Evolutionary conservation across 2,113 vertebrate genomes (phyloP).

Genomic region (Noctilio leporinus): DNA sequence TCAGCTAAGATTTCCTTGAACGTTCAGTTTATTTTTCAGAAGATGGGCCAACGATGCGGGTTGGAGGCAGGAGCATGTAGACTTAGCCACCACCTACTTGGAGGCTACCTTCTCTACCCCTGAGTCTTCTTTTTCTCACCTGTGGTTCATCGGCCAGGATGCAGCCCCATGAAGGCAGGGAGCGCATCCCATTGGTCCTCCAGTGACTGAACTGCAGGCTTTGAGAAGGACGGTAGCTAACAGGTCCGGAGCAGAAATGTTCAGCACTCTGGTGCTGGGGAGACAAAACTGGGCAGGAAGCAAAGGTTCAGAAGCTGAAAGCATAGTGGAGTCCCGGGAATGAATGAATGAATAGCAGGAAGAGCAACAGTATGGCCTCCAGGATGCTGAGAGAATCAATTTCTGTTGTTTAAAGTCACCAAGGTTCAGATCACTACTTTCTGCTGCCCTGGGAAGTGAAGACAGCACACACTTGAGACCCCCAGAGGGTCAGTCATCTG

Average conservation of each 20-base stretch:
- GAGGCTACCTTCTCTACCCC: too few relatives aligned
- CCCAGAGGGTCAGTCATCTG: not conserved
- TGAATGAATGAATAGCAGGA: too few relatives aligned
- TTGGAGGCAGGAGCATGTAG: too few relatives aligned
- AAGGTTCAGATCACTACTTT: too few relatives aligned
- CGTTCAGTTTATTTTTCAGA: too few relatives aligned
- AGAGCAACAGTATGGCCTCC: not conserved
- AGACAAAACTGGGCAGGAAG: not conserved
- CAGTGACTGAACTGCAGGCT: not conserved
- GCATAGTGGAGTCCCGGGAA: not conserved
- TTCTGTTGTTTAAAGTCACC: not conserved
- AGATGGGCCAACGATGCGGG: too few relatives aligned
- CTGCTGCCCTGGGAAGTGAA: not conserved
- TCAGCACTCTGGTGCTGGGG: not conserved
- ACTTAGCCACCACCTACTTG: too few relatives aligned
- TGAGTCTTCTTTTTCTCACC: not conserved
- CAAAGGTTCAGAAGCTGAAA: not conserved
- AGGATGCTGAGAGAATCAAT: too few relatives aligned
- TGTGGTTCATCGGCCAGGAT: not conserved
- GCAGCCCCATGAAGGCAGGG: not conserved
- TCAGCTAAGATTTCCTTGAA: too few relatives aligned
- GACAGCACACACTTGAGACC: accelerated
- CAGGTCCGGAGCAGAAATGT: not conserved
- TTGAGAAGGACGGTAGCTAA: not conserved
- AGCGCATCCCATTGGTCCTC: not conserved